Evolutionary conservation across 2,888 invertebrate species (phyloP).

Genomic region (Tachina grossa): DNA sequence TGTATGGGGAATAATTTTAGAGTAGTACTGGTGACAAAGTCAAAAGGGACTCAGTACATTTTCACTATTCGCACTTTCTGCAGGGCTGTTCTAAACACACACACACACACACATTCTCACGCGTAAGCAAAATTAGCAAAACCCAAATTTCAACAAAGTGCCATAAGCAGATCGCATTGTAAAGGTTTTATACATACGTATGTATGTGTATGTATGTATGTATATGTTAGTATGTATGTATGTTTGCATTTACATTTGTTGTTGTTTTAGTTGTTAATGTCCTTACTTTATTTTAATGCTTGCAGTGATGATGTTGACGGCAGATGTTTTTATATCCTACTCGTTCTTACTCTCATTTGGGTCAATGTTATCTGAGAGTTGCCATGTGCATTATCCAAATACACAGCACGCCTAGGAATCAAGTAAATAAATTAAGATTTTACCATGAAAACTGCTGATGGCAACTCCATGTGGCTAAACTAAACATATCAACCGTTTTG

Average conservation of each 20-base stretch:
- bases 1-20: too few relatives aligned
- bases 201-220: too few relatives aligned
- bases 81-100: too few relatives aligned
- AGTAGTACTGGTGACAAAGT: too few relatives aligned
- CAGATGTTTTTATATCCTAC: constrained; percentile 71
- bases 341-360: constrained; percentile 61
- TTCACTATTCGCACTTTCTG: too few relatives aligned
- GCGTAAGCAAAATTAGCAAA: constrained; percentile 38
- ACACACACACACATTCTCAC: constrained; percentile 41
- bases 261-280: constrained; percentile 1
- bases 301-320: constrained; percentile 68
- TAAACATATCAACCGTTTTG: neutral
- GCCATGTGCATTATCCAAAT: neutral
- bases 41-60: too few relatives aligned
- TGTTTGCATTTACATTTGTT: neutral
- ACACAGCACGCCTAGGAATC: neutral
- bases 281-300: constrained; percentile 49
- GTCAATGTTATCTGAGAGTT: constrained; percentile 46
- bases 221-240: too few relatives aligned
- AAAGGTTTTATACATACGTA: constrained; percentile 52
- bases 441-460: neutral
- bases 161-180: constrained; percentile 69
- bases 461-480: constrained; percentile 30
- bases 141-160: constrained; percentile 58
- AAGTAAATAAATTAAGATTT: neutral